These are phyloP conservation scores for Salminus brasiliensis DNA, from an alignment of 2,113 vertebrate genomes.

Conservation along the genomic window DNA sequence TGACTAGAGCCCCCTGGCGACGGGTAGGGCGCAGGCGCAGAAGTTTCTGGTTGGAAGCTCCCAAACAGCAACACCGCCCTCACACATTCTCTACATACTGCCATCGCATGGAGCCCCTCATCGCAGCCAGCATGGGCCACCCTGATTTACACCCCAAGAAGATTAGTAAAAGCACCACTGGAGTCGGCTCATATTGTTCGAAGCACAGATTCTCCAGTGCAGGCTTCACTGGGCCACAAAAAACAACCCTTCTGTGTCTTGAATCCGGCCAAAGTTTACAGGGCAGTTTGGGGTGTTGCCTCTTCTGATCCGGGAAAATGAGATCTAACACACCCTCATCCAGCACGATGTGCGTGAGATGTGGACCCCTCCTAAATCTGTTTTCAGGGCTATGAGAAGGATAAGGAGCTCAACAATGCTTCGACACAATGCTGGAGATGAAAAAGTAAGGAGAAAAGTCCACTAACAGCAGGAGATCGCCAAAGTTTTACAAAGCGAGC, in stretches of 20 bases:
- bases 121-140: not conserved
- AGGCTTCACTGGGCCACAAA: too few relatives aligned
- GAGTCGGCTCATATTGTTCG: not conserved
- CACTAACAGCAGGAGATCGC: not conserved
- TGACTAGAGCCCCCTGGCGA: conserved; percentile 34
- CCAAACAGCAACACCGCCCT: conserved; percentile 30
- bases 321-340: not conserved
- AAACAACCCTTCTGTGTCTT: not conserved
- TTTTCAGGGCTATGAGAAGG: not conserved
- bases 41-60: conserved; percentile 20
- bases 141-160: not conserved
- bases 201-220: too few relatives aligned
- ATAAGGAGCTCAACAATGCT: not conserved
- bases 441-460: not conserved
- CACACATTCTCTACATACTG: conserved; percentile 38
- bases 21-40: not conserved
- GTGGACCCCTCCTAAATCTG: too few relatives aligned
- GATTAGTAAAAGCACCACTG: not conserved
- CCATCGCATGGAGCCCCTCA: not conserved
- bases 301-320: not conserved
- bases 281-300: conserved; percentile 18
- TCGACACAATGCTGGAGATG: not conserved
- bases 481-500: not conserved
- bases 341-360: not conserved
- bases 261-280: not conserved